Base-by-base conservation (phyloP, 1,140 invertebrate genomes). In the Ceratina australensis region DNA sequence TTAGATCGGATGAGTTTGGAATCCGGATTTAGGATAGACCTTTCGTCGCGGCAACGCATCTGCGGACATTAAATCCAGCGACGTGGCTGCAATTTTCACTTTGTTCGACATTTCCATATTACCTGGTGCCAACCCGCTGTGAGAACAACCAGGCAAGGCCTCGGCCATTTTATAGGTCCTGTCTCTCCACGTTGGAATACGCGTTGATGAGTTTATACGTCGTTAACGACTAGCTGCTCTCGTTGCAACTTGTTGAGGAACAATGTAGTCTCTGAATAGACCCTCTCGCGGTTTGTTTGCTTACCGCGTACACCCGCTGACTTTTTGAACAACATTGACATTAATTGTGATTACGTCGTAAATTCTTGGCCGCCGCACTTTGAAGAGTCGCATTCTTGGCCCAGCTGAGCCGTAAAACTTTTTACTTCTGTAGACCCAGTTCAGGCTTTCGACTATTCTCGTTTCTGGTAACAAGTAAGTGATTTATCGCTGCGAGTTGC, bases 1-100 rank as follows among this genome's bases (percentile, higher is more conserved):
- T 83, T 74, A 79, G 57, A 66, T 69, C 13, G 82, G 72, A 79
- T 75, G 81, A 78, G 76, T 78, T 78, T 26, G 60, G 68, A 83
- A 83, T 83, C 71, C 80, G 82, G 82, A 83, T 83, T 83, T 83
- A 78, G 68, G 68, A 78, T 78, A 78, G 59, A 72, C 68, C 68
- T 72, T 72, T 64, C 33, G n/a, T 10, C 75, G 59, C 68, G 75
- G n/a, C 26, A 47, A 59, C 42, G 24, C 22, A 56, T 33, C 28
- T 15, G 57, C 22, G 24, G 28, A 49, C 64, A 52, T 83, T 83
- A 83, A 82, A 79, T 79, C 66, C 76, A 66, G 22, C 71, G 20
- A 59, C 54, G 61, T 54, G 12, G 7, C 16, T 72, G 68, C 52
- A 57, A 49, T 65, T 68, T 68, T 50, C 56, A 67, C 47, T 28